Evolutionary conservation across 2,888 invertebrate species (phyloP).

Genomic region (Teleiodes luculella): DNA sequence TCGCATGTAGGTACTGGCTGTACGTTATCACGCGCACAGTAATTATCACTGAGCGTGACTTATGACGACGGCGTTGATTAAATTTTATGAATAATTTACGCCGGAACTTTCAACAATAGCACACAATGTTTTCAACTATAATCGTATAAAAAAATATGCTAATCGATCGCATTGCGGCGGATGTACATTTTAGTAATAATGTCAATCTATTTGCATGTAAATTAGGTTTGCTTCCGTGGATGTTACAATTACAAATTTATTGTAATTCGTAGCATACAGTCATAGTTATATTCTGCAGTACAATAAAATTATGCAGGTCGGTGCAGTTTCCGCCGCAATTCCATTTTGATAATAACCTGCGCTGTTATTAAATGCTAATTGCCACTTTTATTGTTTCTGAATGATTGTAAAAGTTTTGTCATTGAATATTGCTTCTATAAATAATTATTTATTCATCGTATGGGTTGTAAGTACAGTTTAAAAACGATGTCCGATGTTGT

Average conservation of each 20-base stretch:
- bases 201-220: constrained; percentile 73
- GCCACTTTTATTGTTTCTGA: neutral
- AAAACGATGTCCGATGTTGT: too few relatives aligned
- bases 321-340: constrained; percentile 30
- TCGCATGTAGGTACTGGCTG: too few relatives aligned
- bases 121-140: constrained; percentile 53
- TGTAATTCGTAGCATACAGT: constrained; percentile 51
- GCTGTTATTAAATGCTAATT: constrained; percentile 13
- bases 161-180: constrained; percentile 70
- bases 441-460: too few relatives aligned
- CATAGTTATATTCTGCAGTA: constrained; percentile 54
- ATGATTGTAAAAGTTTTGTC: neutral
- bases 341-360: constrained; percentile 23
- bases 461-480: too few relatives aligned
- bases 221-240: constrained; percentile 66
- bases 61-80: constrained; percentile 63
- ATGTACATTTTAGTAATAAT: constrained; percentile 74
- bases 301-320: constrained; percentile 33
- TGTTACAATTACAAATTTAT: constrained; percentile 60
- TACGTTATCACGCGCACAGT: constrained; percentile 20
- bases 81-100: constrained; percentile 70
- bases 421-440: too few relatives aligned
- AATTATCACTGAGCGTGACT: constrained; percentile 59
- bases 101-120: constrained; percentile 72
- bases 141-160: constrained; percentile 70